Conservation (phyloP, 1,140 invertebrate genomes). For the Drosophila ercepeae region DNA sequence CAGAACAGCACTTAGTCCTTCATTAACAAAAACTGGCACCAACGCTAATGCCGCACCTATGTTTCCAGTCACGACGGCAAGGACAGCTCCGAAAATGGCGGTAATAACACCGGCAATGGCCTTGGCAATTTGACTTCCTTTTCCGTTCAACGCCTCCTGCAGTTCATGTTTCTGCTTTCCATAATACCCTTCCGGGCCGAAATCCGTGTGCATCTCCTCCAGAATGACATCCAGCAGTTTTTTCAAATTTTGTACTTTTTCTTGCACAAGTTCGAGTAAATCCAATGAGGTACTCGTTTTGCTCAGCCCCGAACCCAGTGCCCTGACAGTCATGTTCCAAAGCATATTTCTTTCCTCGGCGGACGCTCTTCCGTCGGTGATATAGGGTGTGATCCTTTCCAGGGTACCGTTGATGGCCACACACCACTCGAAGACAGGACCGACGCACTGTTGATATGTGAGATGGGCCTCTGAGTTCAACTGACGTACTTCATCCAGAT, state of each 20-base stretch:
- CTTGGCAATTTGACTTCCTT: not conserved
- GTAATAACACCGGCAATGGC: not conserved
- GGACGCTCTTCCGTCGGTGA: not conserved
- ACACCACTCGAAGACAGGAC: slow-evolving; percentile 1
- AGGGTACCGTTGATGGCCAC: not conserved
- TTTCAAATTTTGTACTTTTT: not conserved
- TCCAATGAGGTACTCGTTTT: not conserved
- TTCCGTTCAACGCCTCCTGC: not conserved
- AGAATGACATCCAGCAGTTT: not conserved
- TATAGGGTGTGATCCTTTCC: not conserved
- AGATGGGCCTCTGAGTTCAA: not conserved
- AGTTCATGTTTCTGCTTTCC: not conserved
- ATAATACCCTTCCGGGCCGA: not conserved
- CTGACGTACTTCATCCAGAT: not conserved
- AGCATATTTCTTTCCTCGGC: not conserved
- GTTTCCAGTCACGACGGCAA: not conserved
- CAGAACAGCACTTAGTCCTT: not conserved
- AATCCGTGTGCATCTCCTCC: not conserved
- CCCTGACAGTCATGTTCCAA: not conserved
- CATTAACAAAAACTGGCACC: not conserved
- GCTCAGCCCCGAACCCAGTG: not conserved
- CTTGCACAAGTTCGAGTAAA: not conserved
- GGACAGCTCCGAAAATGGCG: not conserved
- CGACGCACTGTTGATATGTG: not conserved
- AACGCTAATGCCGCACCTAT: not conserved